Evolutionary conservation across 2,888 invertebrate species (phyloP), one percentile per base, ranked within the genome.

Genomic region (Phaedon cochleariae): DNA sequence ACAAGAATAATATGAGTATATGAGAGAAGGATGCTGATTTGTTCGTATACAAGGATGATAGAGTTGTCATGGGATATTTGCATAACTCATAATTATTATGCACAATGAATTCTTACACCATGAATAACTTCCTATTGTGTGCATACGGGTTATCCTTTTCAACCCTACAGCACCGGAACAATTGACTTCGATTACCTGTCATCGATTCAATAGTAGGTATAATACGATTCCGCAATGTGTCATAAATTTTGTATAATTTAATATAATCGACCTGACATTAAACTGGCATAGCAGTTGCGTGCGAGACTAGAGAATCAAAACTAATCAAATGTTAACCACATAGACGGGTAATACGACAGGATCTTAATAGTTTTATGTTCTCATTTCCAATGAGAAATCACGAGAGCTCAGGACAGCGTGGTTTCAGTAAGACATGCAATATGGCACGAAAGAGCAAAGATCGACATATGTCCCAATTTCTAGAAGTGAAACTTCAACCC

Each of bases 291-390:
- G 61, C 53, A 60, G 63, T 76, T 69, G 76, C 76, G 76, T 76
- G 76, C 72, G 71, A 52, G 59, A 68, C 61, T 64, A 69, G 62
- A 62, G 64, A 73, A 73, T 73, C 72, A 65, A 72, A 74, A 67
- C 70, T 72, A 73, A 76, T 76, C 75, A 75, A 75, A 76, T 65
- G 70, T 70, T 74, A 74, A 75, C 72, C 71, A 59, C 63, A 53
- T 64, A 72, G 73, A 63, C 65, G 70, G 67, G 70, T 64, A 63
- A 68, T 68, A 69, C 67, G 71, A 70, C 72, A 64, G 71, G 62
- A 64, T 70, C 68, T 70, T 73, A 73, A 74, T 73, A 73, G 73
- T 69, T 71, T 74, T 69, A 67, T 64, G 70, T 60, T 45, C 67
- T 67, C 55, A 49, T 52, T 58, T 20, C 65, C 49, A 67, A 57